These are phyloP conservation scores for Eulemur mongoz DNA, from an alignment of 2,797 vertebrate species.

Conservation along the genomic window DNA sequence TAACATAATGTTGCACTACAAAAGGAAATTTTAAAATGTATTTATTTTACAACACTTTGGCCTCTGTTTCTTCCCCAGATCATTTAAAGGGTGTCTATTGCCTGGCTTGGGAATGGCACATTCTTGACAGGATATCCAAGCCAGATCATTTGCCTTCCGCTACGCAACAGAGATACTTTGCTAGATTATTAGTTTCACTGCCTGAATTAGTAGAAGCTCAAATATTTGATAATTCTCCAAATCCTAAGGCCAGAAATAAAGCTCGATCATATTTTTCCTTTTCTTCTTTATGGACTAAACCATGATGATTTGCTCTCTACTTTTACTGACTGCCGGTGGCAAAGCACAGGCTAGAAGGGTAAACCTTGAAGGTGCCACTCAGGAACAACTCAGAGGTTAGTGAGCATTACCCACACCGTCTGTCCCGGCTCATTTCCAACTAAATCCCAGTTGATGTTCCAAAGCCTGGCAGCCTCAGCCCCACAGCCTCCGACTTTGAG, in stretches of 20 bases:
- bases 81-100: neutral
- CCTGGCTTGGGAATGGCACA: neutral
- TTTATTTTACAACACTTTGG: neutral
- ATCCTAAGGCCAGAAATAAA: neutral
- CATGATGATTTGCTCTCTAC: neutral
- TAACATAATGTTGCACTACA: neutral
- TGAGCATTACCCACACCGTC: rapidly evolving
- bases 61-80: neutral
- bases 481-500: neutral
- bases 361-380: too few relatives aligned
- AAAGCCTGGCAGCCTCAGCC: neutral
- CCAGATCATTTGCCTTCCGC: neutral
- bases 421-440: neutral
- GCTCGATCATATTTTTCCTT: neutral
- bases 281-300: neutral
- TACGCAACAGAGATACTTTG: neutral
- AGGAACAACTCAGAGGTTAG: neutral
- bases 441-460: neutral
- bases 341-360: rapidly evolving
- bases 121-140: neutral
- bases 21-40: neutral
- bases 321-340: neutral
- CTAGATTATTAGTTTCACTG: neutral
- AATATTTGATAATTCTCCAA: neutral
- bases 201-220: neutral